These are phyloP conservation scores for Sylvia borin DNA, from an alignment of 2,797 vertebrate species.

Conservation along the genomic window DNA sequence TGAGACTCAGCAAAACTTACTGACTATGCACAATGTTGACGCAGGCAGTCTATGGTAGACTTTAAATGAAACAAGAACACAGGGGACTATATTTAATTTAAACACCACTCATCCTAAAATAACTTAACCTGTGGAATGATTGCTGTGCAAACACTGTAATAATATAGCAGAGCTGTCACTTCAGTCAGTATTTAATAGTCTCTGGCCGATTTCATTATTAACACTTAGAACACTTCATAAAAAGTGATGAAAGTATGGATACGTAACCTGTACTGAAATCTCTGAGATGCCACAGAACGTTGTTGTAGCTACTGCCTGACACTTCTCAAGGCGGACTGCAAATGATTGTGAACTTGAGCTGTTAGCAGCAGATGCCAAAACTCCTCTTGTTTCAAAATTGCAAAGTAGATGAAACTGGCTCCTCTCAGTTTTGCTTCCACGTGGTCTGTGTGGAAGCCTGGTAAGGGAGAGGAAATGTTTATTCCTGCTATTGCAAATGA, in stretches of 20 bases:
- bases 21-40: not conserved
- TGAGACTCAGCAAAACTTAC: not conserved
- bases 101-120: constrained; percentile 57
- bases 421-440: not conserved
- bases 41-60: not conserved
- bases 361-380: not conserved
- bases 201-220: constrained; percentile 45
- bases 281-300: not conserved
- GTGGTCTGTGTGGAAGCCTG: not conserved
- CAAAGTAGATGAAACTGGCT: not conserved
- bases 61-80: constrained; percentile 50
- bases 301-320: not conserved
- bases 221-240: constrained; percentile 17
- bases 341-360: not conserved
- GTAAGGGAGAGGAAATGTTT: not conserved
- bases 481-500: not conserved
- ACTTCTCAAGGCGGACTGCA: not conserved
- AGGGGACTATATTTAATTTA: constrained; percentile 57
- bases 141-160: constrained; percentile 51
- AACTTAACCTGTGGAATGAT: constrained; percentile 52
- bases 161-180: constrained; percentile 44
- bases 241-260: constrained; percentile 4
- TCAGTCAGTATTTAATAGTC: constrained; percentile 49
- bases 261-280: not conserved
- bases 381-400: not conserved